Percentiles rank a stretch among this genome's conserved stretches.
These are phyloP conservation scores for Porites australiensis DNA, from an alignment of 64 coral and sea anemone genomes.

Conservation along the genomic window DNA sequence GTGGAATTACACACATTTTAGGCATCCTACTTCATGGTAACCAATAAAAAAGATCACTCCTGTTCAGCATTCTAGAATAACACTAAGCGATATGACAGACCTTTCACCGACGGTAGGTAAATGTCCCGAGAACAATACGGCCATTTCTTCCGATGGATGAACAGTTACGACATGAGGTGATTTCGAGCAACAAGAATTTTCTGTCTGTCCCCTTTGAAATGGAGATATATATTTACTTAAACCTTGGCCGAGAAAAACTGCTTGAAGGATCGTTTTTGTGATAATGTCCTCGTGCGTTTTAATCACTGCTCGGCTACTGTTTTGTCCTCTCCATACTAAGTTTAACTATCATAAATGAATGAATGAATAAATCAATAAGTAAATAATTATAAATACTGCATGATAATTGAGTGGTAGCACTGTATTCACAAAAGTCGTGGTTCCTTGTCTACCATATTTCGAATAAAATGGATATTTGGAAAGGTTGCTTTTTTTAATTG, in stretches of 20 bases:
- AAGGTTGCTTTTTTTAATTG: no score
- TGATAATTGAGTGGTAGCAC: conserved; percentile 5
- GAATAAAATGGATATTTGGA: neutral
- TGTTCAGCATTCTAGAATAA: no score
- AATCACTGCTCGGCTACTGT: neutral
- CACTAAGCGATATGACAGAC: no score
- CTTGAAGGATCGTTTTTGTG: no score
- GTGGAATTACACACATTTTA: no score
- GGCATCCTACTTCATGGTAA: no score
- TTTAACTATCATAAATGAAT: neutral
- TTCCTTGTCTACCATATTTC: neutral
- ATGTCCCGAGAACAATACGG: no score
- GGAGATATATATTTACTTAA: neutral
- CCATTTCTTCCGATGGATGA: no score
- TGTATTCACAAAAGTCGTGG: neutral
- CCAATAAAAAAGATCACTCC: no score
- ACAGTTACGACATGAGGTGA: neutral
- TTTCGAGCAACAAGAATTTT: neutral
- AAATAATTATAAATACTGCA: neutral
- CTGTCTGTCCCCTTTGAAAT: neutral
- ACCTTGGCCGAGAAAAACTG: neutral
- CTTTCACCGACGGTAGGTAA: no score
- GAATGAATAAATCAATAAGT: neutral
- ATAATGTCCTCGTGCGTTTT: neutral
- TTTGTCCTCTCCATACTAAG: neutral